Percentiles rank a stretch among this genome's conserved stretches.
phyloP scores from a whole-genome alignment of 2,113 vertebrate species.

The human (Homo sapiens) region DNA sequence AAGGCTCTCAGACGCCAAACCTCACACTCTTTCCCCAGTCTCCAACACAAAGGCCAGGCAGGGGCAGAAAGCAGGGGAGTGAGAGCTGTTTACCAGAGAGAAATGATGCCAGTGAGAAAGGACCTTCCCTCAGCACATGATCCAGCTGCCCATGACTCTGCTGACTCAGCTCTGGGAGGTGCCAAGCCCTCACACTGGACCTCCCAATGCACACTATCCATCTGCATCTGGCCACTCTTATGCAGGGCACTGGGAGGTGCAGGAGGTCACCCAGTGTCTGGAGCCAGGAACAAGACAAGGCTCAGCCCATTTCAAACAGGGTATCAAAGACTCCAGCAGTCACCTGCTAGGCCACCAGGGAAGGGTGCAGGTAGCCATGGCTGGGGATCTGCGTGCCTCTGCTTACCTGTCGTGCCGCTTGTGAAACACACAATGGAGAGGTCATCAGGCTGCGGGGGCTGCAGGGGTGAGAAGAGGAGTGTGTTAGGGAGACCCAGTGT shows the following conservation, averaged over 20 bases:
- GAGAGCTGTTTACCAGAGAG: neutral
- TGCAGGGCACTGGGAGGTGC: neutral
- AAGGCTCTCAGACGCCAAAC: neutral
- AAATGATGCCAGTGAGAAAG: neutral
- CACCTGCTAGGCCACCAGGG: neutral
- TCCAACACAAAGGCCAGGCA: neutral
- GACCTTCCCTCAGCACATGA: neutral
- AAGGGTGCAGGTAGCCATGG: neutral
- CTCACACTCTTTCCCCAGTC: neutral
- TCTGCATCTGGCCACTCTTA: neutral
- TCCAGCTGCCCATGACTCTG: neutral
- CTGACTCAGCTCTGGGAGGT: neutral
- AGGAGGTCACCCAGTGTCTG: neutral
- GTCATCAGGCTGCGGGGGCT: slow-evolving; percentile 94
- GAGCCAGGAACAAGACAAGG: neutral
- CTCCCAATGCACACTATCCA: neutral
- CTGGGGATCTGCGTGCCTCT: neutral
- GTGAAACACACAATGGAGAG: slow-evolving; percentile 97
- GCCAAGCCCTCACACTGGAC: neutral
- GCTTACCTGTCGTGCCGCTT: slow-evolving; percentile 95
- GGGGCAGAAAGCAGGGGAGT: neutral
- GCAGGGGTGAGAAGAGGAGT: slow-evolving; percentile 64
- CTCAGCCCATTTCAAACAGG: neutral
- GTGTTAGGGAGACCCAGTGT: neutral
- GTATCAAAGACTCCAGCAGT: neutral